phyloP scores from a whole-genome alignment of 2,113 vertebrate species.

The Puma concolor region DNA sequence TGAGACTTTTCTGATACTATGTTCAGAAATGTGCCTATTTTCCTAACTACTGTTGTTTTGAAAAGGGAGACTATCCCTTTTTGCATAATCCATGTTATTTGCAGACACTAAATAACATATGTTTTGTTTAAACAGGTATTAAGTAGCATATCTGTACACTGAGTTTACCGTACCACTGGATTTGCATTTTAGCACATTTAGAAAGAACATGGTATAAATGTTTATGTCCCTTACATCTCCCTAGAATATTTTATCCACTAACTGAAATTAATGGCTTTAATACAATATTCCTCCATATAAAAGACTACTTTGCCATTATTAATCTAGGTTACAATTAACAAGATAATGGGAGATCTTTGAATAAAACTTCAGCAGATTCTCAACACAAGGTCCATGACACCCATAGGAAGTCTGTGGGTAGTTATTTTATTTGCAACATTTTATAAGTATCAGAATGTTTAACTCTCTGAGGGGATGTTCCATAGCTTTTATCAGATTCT shows the following conservation, averaged over 20 bases:
- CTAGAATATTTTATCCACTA: not conserved
- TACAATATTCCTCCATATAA: not conserved
- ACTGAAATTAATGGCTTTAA: constrained; percentile 31
- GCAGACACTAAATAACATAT: not conserved
- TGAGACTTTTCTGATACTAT: not conserved
- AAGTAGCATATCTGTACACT: not conserved
- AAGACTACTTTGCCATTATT: not conserved
- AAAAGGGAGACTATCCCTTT: not conserved
- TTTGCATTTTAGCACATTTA: constrained; percentile 29
- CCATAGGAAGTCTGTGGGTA: not conserved
- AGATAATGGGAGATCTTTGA: not conserved
- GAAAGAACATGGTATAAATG: not conserved
- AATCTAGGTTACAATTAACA: not conserved
- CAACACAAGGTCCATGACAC: not conserved
- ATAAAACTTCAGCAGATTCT: constrained; percentile 36
- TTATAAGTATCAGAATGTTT: not conserved
- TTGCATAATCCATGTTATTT: not conserved
- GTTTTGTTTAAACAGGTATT: not conserved
- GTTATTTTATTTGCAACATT: constrained; percentile 33
- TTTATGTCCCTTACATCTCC: constrained; percentile 19
- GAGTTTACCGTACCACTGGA: not conserved
- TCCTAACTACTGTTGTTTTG: not conserved
- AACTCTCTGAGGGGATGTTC: constrained; percentile 12
- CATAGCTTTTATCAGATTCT: not conserved
- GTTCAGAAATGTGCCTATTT: not conserved